phyloP scores from a whole-genome alignment of 2,113 vertebrate species.

The Silurus meridionalis region DNA sequence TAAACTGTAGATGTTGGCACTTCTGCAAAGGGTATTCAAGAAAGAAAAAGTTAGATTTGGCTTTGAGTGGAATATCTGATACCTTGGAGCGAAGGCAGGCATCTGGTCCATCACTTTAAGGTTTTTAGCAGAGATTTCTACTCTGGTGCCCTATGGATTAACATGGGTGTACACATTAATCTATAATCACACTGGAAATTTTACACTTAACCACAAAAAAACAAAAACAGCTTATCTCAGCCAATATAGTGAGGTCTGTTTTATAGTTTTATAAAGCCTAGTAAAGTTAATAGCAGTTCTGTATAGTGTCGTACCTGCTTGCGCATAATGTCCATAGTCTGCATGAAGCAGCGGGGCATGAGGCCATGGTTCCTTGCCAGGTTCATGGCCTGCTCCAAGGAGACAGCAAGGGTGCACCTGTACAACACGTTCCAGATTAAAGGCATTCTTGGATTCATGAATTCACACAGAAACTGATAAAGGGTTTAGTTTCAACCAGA shows the following conservation, averaged over 20 bases:
- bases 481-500: neutral
- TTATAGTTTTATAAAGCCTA: no score
- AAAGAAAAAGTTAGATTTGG: neutral
- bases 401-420: conserved; percentile 89
- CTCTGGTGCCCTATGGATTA: conserved; percentile 86
- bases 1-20: neutral
- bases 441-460: neutral
- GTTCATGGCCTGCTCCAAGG: conserved; percentile 90
- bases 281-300: no score
- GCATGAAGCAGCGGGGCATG: conserved; percentile 94
- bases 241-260: neutral
- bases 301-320: conserved; percentile 81
- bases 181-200: neutral
- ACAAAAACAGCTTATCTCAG: neutral
- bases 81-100: conserved; percentile 90
- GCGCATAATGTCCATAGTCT: conserved; percentile 96
- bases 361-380: conserved; percentile 91
- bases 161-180: neutral
- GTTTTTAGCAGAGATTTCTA: conserved; percentile 97
- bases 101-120: conserved; percentile 96
- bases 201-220: neutral
- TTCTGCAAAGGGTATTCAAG: neutral
- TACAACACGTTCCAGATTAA: conserved; percentile 25
- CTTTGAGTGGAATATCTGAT: conserved; percentile 37
- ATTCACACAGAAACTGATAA: neutral